A percentile compares a stretch with the other conserved stretches of the same genome.
Conservation (phyloP, 2,888 invertebrate species). For the Acanthoscelides obtectus region DNA sequence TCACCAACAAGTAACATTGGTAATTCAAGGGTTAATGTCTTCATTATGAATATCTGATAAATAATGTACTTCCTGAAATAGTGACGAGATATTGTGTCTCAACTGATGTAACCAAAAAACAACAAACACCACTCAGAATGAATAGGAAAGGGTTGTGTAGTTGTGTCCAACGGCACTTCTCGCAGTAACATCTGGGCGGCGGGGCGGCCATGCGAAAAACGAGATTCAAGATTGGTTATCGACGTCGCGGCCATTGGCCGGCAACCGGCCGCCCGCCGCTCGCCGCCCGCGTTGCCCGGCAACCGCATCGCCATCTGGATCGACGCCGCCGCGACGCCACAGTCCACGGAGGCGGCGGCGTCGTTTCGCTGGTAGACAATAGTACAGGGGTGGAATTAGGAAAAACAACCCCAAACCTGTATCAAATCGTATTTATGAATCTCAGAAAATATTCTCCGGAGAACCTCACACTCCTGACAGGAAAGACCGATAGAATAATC, state of each 20-base stretch:
- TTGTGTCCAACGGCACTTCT: constrained; percentile 19
- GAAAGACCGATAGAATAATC: no score
- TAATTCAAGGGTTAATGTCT: no score
- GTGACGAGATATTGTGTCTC: no score
- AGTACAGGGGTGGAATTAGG: constrained; percentile 10
- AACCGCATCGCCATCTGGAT: constrained; percentile 31
- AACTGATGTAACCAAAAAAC: no score
- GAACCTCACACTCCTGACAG: no score
- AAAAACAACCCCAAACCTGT: no score
- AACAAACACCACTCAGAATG: not conserved
- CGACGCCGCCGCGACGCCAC: constrained; percentile 30
- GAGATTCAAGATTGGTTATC: constrained; percentile 49
- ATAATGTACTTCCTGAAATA: no score
- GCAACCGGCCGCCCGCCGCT: constrained; percentile 2
- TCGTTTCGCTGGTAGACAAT: constrained; percentile 3
- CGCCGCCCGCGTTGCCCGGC: constrained; percentile 43
- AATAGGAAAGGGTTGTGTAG: constrained; percentile 6
- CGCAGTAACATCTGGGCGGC: constrained; percentile 36
- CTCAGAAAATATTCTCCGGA: no score
- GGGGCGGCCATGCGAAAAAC: constrained; percentile 47
- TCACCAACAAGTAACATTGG: no score
- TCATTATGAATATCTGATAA: no score
- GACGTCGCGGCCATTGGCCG: constrained; percentile 45
- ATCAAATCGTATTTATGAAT: no score
- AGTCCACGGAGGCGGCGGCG: constrained; percentile 8